Evolutionary conservation across 1,140 invertebrate species (phyloP), one percentile per base, ranked within the genome.

Genomic region (Drosophila erecta): DNA sequence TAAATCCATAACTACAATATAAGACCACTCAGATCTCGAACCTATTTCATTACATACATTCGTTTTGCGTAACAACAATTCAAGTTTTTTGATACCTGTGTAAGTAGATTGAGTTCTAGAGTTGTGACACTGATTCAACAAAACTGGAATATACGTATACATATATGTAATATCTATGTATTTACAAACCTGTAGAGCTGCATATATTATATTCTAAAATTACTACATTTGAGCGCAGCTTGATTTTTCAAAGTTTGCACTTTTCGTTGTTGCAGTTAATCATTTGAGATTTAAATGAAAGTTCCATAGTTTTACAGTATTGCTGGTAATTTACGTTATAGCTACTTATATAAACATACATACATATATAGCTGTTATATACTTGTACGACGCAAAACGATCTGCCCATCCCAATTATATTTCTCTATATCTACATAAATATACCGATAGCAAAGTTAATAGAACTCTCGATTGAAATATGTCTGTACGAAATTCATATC

Each of bases 201-300:
- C 8, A 41, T 41, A 38, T 30, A 30, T 30, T 38, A 35, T 57
- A 58, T 47, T 37, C 0, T 15, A 51, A 47, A 53, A 59, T 41
- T 49, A 57, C n/a, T 37, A 33, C 17, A 44, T 62, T 62, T 59
- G 41, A 60, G 55, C 61, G 58, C 43, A 67, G 71, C 64, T 83
- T 83, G 57, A 71, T 46, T 72, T 76, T 58, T 24, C 53, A 22
- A 65, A 69, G 46, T 77, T 65, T 83, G 64, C 75, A 83, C 75
- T 65, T 83, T 83, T 66, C 65, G 64, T 75, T 73, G 66, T 76
- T 81, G 77, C 64, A 69, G 50, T 80, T 65, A 59, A 65, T 61
- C 70, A 40, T 72, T 81, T 83, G 54, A 61, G 47, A 59, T 77
- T 73, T 41, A 41, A 59, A 22, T 62, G 60, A 69, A 53, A 64